Evolutionary conservation across 2,113 vertebrate species (phyloP).

Genomic region (Protobothrops mucrosquamatus): DNA sequence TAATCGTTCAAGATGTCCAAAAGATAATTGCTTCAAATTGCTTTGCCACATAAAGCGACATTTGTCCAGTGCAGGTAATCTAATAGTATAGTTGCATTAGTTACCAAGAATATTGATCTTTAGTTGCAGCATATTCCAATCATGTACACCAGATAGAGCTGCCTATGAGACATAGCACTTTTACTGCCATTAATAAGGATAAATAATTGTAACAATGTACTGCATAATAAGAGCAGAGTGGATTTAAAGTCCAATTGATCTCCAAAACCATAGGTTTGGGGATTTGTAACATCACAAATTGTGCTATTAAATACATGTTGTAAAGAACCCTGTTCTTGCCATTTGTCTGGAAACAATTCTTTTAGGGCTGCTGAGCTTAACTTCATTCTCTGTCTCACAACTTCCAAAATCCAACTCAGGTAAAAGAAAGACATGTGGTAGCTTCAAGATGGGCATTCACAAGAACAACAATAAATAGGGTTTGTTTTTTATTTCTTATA

Average conservation of each 20-base stretch:
- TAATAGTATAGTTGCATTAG: background rate
- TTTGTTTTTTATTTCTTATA: background rate
- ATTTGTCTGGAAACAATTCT: background rate
- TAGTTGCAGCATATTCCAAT: background rate
- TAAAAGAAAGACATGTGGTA: background rate
- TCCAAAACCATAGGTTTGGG: background rate
- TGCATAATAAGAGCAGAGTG: background rate
- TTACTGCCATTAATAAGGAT: background rate
- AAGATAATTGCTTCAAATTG: slow-evolving; percentile 18
- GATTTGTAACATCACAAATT: background rate
- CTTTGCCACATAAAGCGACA: background rate
- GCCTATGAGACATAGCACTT: background rate
- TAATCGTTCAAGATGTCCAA: background rate
- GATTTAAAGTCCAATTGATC: background rate
- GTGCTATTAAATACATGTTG: background rate
- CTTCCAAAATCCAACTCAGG: background rate
- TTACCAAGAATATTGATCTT: slow-evolving; percentile 1
- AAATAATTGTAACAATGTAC: background rate
- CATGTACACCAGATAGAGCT: background rate
- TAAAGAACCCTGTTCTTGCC: background rate
- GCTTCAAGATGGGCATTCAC: background rate
- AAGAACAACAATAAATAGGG: background rate
- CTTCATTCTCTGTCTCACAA: background rate
- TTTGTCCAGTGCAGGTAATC: background rate
- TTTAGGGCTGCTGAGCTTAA: background rate